Percentiles rank a stretch among this genome's conserved stretches.
These are phyloP conservation scores for Paragorgia papillata DNA, from an alignment of 92 coral and sea anemone species.

Conservation along the genomic window DNA sequence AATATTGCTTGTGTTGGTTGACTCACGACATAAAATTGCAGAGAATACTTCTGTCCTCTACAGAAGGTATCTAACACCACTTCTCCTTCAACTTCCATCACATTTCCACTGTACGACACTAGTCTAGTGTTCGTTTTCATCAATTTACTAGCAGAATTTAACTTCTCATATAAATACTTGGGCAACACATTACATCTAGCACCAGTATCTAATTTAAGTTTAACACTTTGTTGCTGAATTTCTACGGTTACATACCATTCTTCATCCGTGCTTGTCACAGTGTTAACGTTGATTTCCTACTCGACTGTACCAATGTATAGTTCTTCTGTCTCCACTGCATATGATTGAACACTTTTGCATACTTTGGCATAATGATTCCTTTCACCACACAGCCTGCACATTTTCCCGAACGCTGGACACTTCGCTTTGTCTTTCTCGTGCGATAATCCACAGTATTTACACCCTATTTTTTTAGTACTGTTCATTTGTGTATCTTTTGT, in stretches of 20 bases:
- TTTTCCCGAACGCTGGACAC: slow-evolving; percentile 7
- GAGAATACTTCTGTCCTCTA: background rate
- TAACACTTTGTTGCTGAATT: background rate
- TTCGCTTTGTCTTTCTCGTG: background rate
- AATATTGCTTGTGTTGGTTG: slow-evolving; percentile 15
- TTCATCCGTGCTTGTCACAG: background rate
- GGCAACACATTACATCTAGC: slow-evolving; percentile 14
- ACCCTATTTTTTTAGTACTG: background rate
- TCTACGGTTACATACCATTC: slow-evolving; percentile 22
- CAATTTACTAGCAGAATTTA: background rate
- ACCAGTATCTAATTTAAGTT: slow-evolving; percentile 21
- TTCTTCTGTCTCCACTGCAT: slow-evolving; percentile 8
- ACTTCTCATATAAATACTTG: background rate
- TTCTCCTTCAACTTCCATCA: slow-evolving; percentile 21
- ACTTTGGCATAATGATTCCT: slow-evolving; percentile 1
- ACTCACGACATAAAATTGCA: slow-evolving; percentile 2
- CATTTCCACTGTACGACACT: slow-evolving; percentile 9
- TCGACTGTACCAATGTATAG: background rate
- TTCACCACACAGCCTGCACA: slow-evolving; percentile 15
- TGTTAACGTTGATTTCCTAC: background rate
- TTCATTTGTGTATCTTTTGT: background rate
- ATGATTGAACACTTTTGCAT: slow-evolving; percentile 3
- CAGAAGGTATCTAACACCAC: background rate
- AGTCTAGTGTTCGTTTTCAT: slow-evolving; percentile 15
- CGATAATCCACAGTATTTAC: background rate